These are phyloP conservation scores for Euwallacea fornicatus DNA, from an alignment of 1,140 invertebrate genomes.

Conservation along the genomic window DNA sequence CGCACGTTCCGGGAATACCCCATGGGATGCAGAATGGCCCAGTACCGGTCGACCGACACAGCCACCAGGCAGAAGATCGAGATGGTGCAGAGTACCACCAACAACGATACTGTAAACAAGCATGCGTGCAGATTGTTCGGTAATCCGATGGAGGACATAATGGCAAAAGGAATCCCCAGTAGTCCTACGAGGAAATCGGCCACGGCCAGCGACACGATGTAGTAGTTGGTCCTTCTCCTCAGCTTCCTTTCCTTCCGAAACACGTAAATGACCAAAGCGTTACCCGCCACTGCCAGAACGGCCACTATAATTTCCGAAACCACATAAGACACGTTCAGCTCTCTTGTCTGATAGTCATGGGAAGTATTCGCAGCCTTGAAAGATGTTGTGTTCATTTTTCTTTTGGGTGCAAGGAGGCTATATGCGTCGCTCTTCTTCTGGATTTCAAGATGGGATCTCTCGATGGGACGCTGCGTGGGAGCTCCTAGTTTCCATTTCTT, in stretches of 20 bases:
- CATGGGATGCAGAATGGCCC: constrained; percentile 89
- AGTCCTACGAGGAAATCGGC: constrained; percentile 82
- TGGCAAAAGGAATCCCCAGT: constrained; percentile 82
- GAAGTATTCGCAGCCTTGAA: background rate
- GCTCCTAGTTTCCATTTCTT: too few relatives aligned
- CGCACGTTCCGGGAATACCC: constrained; percentile 84
- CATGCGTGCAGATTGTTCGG: constrained; percentile 79
- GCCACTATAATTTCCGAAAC: constrained; percentile 79
- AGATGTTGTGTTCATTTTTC: constrained; percentile 18
- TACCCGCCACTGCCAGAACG: constrained; percentile 77
- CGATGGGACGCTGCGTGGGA: too few relatives aligned
- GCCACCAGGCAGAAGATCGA: constrained; percentile 90
- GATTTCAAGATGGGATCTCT: too few relatives aligned
- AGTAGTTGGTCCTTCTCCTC: constrained; percentile 84
- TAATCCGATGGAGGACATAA: constrained; percentile 73
- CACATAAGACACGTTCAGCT: constrained; percentile 69
- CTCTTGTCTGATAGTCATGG: constrained; percentile 42
- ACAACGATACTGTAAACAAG: constrained; percentile 81
- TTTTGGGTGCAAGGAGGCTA: background rate
- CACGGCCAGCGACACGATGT: constrained; percentile 84
- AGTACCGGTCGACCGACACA: constrained; percentile 88
- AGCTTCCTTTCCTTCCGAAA: constrained; percentile 76
- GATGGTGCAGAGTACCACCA: constrained; percentile 87
- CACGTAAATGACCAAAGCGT: constrained; percentile 81
- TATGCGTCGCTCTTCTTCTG: background rate